Conservation (phyloP, 2,113 vertebrate genomes). For the Mobula hypostoma region DNA sequence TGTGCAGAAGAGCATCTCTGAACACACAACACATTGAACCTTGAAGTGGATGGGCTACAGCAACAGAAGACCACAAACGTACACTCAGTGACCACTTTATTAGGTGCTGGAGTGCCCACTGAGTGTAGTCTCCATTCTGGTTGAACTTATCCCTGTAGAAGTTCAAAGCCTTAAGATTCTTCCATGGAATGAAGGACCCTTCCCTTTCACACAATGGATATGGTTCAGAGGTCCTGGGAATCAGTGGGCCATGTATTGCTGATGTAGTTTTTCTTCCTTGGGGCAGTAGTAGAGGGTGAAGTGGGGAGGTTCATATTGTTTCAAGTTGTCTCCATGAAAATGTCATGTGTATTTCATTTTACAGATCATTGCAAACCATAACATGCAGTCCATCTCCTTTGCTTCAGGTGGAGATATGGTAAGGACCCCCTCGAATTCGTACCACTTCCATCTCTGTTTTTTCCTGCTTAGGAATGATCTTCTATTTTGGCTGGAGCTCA, state of each 20-base stretch:
- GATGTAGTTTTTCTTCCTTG: neutral
- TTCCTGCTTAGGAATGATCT: neutral
- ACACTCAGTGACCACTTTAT: too few relatives aligned
- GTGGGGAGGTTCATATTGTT: too few relatives aligned
- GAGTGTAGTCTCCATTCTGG: too few relatives aligned
- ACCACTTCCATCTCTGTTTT: neutral
- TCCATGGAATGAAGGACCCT: too few relatives aligned
- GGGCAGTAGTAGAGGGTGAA: neutral
- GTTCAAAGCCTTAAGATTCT: too few relatives aligned
- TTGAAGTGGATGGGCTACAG: too few relatives aligned
- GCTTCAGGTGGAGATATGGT: conserved; percentile 79
- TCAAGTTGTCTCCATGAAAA: neutral
- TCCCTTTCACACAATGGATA: neutral
- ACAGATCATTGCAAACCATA: conserved; percentile 79
- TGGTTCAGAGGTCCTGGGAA: neutral
- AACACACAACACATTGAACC: too few relatives aligned
- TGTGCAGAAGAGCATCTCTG: too few relatives aligned
- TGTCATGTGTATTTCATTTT: conserved; percentile 3
- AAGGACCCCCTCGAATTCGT: conserved; percentile 43
- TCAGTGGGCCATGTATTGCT: neutral
- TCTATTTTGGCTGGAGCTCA: neutral
- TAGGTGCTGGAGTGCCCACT: too few relatives aligned
- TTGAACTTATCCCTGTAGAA: too few relatives aligned
- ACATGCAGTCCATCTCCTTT: conserved; percentile 79
- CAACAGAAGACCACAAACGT: too few relatives aligned